phyloP scores from a whole-genome alignment of 2,113 vertebrate genomes.

The Anarhynchus alexandrinus region DNA sequence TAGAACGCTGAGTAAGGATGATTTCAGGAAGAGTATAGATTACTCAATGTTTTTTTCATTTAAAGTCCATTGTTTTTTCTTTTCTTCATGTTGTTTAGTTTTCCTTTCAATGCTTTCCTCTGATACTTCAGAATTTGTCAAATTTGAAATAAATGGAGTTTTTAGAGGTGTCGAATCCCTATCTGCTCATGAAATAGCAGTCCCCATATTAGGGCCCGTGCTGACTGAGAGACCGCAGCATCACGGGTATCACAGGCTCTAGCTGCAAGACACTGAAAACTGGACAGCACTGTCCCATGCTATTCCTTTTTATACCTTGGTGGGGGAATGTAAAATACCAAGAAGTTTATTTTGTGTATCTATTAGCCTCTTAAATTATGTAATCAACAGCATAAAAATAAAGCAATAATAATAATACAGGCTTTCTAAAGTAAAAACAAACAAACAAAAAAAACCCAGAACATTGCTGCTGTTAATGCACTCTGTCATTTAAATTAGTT shows the following conservation, averaged over 20 bases:
- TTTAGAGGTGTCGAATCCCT: neutral
- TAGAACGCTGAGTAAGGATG: neutral
- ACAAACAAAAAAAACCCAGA: neutral
- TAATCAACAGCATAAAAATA: neutral
- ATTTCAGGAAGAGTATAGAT: neutral
- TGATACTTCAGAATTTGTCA: neutral
- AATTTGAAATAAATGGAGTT: neutral
- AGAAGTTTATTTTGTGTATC: neutral
- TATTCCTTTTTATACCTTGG: neutral
- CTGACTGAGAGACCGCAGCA: neutral
- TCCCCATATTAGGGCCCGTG: neutral
- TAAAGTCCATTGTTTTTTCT: neutral
- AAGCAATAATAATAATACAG: neutral
- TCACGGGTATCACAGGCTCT: neutral
- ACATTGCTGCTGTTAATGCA: neutral
- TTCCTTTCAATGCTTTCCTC: neutral
- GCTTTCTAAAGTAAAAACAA: neutral
- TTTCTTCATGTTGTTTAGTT: neutral
- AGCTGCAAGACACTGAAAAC: neutral
- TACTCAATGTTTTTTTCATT: neutral
- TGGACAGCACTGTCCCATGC: neutral
- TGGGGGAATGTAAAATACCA: neutral
- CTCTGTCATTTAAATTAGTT: neutral
- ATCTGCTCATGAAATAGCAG: neutral
- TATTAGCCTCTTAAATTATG: neutral